Conservation (phyloP, 2,113 vertebrate species). For the Vulpes lagopus region DNA sequence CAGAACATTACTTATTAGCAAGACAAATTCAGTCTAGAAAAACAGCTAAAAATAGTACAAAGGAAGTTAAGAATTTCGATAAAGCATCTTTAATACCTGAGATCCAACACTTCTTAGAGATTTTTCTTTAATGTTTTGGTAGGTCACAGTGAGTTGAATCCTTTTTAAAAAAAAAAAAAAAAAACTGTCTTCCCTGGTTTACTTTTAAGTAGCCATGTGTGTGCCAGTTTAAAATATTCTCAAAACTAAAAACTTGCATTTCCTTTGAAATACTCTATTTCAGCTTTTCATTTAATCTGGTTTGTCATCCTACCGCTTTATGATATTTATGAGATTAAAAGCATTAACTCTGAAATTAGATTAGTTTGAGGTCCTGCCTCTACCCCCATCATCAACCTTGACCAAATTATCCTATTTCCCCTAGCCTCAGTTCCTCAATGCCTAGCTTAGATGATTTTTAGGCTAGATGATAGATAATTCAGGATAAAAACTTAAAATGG, state of each 20-base stretch:
- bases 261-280: conserved; percentile 44
- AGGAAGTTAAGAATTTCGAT: not conserved
- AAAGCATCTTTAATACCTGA: not conserved
- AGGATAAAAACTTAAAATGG: not conserved
- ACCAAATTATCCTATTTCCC: not conserved
- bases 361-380: not conserved
- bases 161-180: not conserved
- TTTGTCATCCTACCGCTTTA: not conserved
- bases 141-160: conserved; percentile 8
- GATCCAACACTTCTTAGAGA: not conserved
- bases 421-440: not conserved
- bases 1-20: not conserved
- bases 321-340: not conserved
- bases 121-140: conserved; percentile 30
- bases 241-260: not conserved
- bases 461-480: not conserved
- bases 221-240: conserved; percentile 2
- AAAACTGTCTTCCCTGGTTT: not conserved
- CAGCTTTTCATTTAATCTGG: not conserved
- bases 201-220: not conserved
- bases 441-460: not conserved
- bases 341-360: not conserved
- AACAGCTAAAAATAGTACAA: not conserved
- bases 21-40: conserved; percentile 32
- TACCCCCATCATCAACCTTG: not conserved